Evolutionary conservation across 2,113 vertebrate genomes (phyloP), one percentile per base, ranked within the genome.

Genomic region (Balaeniceps rex): DNA sequence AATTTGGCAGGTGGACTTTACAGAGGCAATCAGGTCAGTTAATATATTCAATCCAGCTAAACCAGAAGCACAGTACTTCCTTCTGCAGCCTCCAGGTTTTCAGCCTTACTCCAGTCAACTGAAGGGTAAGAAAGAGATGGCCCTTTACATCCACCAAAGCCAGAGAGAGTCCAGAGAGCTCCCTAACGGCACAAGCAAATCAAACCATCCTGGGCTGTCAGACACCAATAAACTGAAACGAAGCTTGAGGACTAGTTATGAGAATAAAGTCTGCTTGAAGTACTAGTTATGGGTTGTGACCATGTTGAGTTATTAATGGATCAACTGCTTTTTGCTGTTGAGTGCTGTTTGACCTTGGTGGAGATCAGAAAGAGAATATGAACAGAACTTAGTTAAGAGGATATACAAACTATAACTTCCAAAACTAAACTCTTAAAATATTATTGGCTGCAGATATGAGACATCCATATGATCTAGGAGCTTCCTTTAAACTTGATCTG

Each of bases 211-310:
- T 3, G 11, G 63, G 55, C 47, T 23, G 40, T 74, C 82, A 92
- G 77, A 68, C 42, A 51, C 38, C 86, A 68, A 90, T 82, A 71
- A 76, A 75, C 47, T 70, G 24, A 87, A 96, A 70, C 38, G 81
- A 95, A 90, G 88, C 95, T 75, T 76, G 57, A 89, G 44, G 70
- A 86, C 47, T 29, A 78, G 3, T 87, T 95, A 87, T 19, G 77
- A 94, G 96, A 97, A 90, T 28, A 87, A 79, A 38, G 60, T 69
- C 61, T 63, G 46, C 66, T 33, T 93, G 64, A 94, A 86, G 96
- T 90, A 78, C 92, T 68, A 89, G 93, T 95, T 93, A 68, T 66
- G 31, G n/a, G 34, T 82, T 69, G 40, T 88, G 87, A 54, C 34
- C 22, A 13, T 31, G 38, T 10, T 91, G 61, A 70, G n/a, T 82